Conservation (phyloP, 2,113 vertebrate genomes). For the Salvelinus alpinus region DNA sequence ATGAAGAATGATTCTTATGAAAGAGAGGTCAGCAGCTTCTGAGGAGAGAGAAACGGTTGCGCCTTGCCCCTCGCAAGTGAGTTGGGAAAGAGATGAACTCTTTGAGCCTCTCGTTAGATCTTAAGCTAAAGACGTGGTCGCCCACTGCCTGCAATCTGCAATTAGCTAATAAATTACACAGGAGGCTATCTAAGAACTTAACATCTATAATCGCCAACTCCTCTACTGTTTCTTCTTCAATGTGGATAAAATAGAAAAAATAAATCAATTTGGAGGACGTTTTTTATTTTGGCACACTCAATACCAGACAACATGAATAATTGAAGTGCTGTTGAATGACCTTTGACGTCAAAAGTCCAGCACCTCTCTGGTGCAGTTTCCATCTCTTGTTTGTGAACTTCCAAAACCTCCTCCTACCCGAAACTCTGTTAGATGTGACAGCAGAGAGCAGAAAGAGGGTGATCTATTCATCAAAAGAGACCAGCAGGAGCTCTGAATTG, state of each 20-base stretch:
- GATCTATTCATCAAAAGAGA: constrained; percentile 30
- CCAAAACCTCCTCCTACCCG: neutral
- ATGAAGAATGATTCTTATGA: constrained; percentile 31
- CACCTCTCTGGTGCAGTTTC: neutral
- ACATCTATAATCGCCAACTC: neutral
- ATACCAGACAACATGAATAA: neutral
- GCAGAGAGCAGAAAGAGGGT: neutral
- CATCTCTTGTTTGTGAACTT: neutral
- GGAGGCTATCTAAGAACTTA: neutral
- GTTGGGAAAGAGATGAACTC: neutral
- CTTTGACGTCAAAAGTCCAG: neutral
- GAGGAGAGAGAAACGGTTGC: constrained; percentile 24
- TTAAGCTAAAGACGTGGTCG: neutral
- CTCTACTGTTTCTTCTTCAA: neutral
- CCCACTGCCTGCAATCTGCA: neutral
- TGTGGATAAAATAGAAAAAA: neutral
- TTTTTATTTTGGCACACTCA: neutral
- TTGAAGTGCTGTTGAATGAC: neutral
- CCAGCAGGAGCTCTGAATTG: constrained; percentile 25
- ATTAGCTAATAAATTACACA: neutral
- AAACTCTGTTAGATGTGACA: neutral
- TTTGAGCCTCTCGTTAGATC: neutral
- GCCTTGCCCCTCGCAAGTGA: neutral
- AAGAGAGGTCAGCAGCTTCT: constrained; percentile 36
- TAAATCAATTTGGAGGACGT: neutral